Evolutionary conservation across 1,140 invertebrate species (phyloP).

Genomic region (Drosophila takahashii): DNA sequence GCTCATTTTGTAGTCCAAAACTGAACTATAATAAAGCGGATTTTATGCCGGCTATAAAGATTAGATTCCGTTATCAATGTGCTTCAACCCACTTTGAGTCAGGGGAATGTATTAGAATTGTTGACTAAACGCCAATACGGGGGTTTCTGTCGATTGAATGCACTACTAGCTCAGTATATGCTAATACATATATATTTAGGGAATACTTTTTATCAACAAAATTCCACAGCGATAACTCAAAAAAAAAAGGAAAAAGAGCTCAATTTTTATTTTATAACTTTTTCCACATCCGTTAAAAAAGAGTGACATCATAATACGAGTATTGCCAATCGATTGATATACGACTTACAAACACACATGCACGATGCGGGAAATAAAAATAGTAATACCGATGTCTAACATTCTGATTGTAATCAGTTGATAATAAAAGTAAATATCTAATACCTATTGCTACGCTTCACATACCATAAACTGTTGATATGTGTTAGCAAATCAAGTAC

Average conservation of each 20-base stretch:
- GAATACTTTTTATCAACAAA: background rate
- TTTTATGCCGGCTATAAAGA: constrained; percentile 47
- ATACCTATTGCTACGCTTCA: background rate
- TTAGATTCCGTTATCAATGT: constrained; percentile 30
- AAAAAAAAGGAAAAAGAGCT: background rate
- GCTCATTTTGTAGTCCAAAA: constrained; percentile 18
- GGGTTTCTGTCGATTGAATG: constrained; percentile 1
- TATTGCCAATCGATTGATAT: background rate
- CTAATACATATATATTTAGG: background rate
- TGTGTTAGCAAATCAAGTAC: background rate
- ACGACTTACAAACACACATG: no score
- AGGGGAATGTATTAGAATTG: background rate
- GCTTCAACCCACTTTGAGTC: constrained; percentile 27
- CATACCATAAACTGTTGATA: background rate
- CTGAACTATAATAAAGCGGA: background rate
- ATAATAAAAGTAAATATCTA: constrained; percentile 3
- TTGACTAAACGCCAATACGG: constrained; percentile 23
- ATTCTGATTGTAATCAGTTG: background rate
- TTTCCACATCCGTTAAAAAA: background rate
- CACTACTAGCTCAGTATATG: background rate
- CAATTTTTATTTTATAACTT: background rate
- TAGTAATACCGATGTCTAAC: background rate
- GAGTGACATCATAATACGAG: background rate
- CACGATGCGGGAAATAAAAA: background rate
- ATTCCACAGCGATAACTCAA: constrained; percentile 1